Percentiles rank a stretch among this genome's conserved stretches.
Evolutionary conservation across 92 coral and sea anemone species (phyloP).

Genomic region (Isaurus tuberculatus): DNA sequence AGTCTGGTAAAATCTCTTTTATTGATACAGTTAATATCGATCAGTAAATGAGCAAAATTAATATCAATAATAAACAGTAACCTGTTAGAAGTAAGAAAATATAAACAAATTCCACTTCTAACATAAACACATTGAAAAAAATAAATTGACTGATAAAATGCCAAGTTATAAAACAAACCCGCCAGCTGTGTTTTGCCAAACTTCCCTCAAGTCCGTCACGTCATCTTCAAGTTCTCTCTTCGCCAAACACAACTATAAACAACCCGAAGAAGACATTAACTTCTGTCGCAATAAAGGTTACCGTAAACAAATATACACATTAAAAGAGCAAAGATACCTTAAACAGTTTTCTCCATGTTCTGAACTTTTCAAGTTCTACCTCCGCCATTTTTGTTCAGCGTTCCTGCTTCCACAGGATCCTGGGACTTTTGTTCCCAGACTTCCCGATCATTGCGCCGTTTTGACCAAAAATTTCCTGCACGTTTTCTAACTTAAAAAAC

Average conservation of each 20-base stretch:
- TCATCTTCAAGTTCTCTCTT: conserved; percentile 19
- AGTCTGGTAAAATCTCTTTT: too few relatives aligned
- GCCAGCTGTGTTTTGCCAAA: conserved; percentile 13
- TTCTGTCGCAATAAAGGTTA: not conserved
- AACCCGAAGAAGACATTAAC: not conserved
- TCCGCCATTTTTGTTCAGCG: conserved; percentile 6
- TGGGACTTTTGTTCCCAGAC: conserved; percentile 1
- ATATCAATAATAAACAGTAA: too few relatives aligned
- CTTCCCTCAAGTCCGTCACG: not conserved
- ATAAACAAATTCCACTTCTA: too few relatives aligned
- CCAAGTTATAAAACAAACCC: not conserved
- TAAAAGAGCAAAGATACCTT: not conserved
- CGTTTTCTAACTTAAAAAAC: too few relatives aligned
- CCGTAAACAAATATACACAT: not conserved
- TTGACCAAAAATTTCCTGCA: too few relatives aligned
- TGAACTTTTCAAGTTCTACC: conserved; percentile 10
- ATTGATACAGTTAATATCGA: too few relatives aligned
- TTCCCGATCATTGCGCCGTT: not conserved
- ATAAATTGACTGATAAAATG: not conserved
- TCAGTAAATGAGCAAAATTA: too few relatives aligned
- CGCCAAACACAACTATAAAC: conserved; percentile 4
- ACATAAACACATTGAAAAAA: not conserved
- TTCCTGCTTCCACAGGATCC: not conserved
- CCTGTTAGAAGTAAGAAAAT: too few relatives aligned
- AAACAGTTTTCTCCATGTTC: conserved; percentile 20